A percentile compares a stretch with the other conserved stretches of the same genome.
Evolutionary conservation across 2,888 invertebrate species (phyloP).

Genomic region (Napeogenes inachia): DNA sequence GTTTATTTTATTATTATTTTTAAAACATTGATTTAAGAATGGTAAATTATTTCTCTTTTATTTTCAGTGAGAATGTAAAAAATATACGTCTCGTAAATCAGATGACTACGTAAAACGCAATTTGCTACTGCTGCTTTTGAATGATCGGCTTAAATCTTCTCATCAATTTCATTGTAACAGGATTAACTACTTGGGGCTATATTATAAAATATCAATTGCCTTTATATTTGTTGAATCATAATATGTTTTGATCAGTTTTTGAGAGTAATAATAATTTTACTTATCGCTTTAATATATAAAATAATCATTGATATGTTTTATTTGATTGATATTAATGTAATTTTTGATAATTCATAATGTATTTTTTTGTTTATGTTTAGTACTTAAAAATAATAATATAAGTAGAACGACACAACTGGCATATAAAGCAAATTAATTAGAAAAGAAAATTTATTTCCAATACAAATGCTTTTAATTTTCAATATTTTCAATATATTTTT

Average conservation of each 20-base stretch:
- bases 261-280: conserved; percentile 15
- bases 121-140: conserved; percentile 55
- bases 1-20: conserved; percentile 7
- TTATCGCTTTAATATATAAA: conserved; percentile 2
- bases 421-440: too few species aligned
- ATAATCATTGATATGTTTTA: neutral
- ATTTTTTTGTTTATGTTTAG: too few species aligned
- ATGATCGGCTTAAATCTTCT: conserved; percentile 69
- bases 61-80: too few species aligned
- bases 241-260: conserved; percentile 20
- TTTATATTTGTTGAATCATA: conserved; percentile 37
- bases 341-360: too few species aligned
- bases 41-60: too few species aligned
- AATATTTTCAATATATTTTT: too few species aligned
- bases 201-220: conserved; percentile 60
- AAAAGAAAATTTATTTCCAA: too few species aligned
- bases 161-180: conserved; percentile 66
- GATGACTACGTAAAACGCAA: conserved; percentile 22
- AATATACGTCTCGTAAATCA: too few species aligned
- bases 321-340: too few species aligned
- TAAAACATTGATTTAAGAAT: conserved; percentile 11
- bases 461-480: too few species aligned
- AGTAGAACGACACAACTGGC: too few species aligned
- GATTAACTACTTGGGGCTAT: conserved; percentile 65
- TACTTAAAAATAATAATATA: too few species aligned